These are phyloP conservation scores for Poeciliopsis gracilis DNA, from an alignment of 2,797 vertebrate species.

Conservation along the genomic window DNA sequence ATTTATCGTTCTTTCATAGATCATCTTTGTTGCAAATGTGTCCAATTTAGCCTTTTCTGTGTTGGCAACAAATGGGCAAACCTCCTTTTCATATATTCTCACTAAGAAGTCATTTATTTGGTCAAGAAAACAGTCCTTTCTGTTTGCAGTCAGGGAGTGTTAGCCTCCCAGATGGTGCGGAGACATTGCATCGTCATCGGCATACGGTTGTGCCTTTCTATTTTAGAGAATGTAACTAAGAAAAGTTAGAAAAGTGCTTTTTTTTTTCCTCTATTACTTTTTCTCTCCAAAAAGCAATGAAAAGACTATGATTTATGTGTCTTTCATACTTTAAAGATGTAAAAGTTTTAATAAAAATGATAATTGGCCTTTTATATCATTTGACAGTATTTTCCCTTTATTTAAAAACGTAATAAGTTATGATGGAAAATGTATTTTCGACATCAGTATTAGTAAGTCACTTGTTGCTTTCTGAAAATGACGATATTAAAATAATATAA, in stretches of 20 bases:
- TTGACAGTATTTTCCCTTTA: not conserved
- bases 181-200: not conserved
- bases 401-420: not conserved
- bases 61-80: not conserved
- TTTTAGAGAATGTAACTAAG: not conserved
- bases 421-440: not conserved
- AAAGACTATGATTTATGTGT: not conserved
- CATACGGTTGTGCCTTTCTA: not conserved
- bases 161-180: not conserved
- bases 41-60: not conserved
- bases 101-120: not conserved
- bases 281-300: not conserved
- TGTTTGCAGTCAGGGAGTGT: not conserved
- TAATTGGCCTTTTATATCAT: not conserved
- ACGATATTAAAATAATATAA: conserved; percentile 2
- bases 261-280: not conserved
- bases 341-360: not conserved
- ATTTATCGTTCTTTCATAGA: not conserved
- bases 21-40: not conserved
- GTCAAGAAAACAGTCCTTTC: not conserved
- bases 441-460: too few relatives aligned
- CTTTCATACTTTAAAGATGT: not conserved
- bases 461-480: not conserved
- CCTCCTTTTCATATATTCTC: not conserved
- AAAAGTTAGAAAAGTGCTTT: not conserved